Base-by-base conservation (phyloP, 2,113 vertebrate species). In the Heliornis fulica region DNA sequence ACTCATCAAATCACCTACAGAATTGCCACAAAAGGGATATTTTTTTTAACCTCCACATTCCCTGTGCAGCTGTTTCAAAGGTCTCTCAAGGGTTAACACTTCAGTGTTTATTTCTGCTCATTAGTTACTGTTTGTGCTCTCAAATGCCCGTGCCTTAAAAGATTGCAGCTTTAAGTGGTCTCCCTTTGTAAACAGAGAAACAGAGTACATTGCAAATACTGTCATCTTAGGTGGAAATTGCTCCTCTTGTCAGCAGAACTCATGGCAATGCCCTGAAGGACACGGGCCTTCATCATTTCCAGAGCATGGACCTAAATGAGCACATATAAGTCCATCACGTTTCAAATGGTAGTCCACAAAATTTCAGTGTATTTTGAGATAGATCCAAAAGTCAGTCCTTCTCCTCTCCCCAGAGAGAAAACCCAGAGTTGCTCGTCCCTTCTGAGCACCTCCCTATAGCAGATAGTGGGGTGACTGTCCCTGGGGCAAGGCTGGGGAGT, bases 31-130 rank as follows among this genome's bases (percentile, higher is more conserved):
- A 71, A 90, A 43, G 9, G 32, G 5, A 6, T 25, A 38, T 45
- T 15, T 36, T 53, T 84, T 76, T 69, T 43, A 54, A 94, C 66
- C 26, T 34, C 34, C 32, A 21, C 43, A 28, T 75, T 86, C 43
- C 54, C 83, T 1, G 0, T 57, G 57, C 83, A 84, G 90, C 90
- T 95, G 64, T 81, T 89, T 84, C 61, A 81, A 68, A 79, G 86
- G 79, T 89, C 76, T 34, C 53, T 43, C 82, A 87, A 92, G 85
- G 85, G 90, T 93, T 95, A 95, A 96, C 53, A 56, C 76, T 75
- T 84, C 3, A 29, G 43, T 90, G 90, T 93, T 93, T 94, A 63
- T 40, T 65, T 59, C 56, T 54, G 61, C 70, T 89, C 51, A 60
- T 48, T 90, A 54, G 46, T 88, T 90, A 66, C 64, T 66, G 31